A percentile compares a stretch with the other conserved stretches of the same genome.
phyloP scores from a whole-genome alignment of 2,888 invertebrate genomes.

The Eupithecia subumbrata region DNA sequence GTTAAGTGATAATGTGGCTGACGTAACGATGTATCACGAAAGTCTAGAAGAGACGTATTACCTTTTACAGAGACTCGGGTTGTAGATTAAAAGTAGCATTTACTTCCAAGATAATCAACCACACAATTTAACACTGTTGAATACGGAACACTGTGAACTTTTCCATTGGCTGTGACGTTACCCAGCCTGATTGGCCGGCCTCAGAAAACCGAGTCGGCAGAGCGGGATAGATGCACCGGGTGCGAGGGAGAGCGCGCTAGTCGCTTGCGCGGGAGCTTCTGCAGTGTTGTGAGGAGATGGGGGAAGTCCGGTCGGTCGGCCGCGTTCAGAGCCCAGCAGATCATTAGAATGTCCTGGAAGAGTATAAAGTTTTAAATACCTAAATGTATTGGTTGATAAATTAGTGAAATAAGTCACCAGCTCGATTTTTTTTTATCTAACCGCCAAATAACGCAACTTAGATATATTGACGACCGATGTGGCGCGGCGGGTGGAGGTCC shows the following conservation, averaged over 20 bases:
- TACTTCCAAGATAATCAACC: not conserved
- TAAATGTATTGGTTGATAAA: not conserved
- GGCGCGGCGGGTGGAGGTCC: too few species aligned
- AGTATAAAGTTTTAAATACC: not conserved
- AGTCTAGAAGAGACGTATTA: not conserved
- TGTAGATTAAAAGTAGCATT: not conserved
- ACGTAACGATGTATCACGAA: not conserved
- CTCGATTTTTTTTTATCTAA: not conserved
- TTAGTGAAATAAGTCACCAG: not conserved
- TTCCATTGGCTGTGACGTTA: slow-evolving; percentile 2
- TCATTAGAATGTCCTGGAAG: slow-evolving; percentile 95
- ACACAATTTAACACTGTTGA: not conserved
- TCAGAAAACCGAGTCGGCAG: slow-evolving; percentile 97
- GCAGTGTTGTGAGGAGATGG: slow-evolving; percentile 91
- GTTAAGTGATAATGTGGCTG: not conserved
- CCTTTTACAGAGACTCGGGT: not conserved
- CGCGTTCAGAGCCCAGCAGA: slow-evolving; percentile 96
- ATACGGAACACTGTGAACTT: not conserved
- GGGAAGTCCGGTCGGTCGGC: slow-evolving; percentile 96
- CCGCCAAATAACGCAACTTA: too few species aligned
- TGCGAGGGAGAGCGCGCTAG: slow-evolving; percentile 98
- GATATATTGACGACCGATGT: too few species aligned
- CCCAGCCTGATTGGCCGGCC: slow-evolving; percentile 28
- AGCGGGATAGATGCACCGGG: slow-evolving; percentile 97
- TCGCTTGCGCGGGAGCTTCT: slow-evolving; percentile 97